Evolutionary conservation across 2,888 invertebrate genomes (phyloP).

Genomic region (Noctua pronuba): DNA sequence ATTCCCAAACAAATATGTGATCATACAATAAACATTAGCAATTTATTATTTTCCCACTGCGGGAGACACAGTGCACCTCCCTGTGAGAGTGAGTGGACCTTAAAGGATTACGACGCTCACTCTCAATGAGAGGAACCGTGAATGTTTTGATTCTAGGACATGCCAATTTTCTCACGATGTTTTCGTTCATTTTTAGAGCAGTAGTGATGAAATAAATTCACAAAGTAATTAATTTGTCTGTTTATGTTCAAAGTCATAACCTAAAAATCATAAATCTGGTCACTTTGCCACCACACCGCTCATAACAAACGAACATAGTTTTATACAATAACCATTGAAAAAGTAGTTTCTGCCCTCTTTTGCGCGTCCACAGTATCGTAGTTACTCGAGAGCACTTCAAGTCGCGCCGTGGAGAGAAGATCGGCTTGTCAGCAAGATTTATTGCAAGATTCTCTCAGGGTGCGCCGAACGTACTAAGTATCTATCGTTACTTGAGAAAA

Average conservation of each 20-base stretch:
- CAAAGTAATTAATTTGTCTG: background rate
- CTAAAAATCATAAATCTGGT: background rate
- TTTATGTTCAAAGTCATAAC: background rate
- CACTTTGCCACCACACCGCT: background rate
- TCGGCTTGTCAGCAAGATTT: conserved; percentile 15
- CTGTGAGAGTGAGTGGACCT: background rate
- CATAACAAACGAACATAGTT: background rate
- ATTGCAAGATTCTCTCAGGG: background rate
- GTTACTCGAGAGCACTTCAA: background rate
- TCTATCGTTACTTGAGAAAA: background rate
- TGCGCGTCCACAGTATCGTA: background rate
- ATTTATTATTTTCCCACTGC: background rate
- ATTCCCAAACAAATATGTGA: background rate
- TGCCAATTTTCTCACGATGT: background rate
- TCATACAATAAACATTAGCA: background rate
- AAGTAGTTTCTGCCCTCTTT: background rate
- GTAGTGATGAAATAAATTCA: background rate
- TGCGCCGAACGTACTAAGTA: background rate
- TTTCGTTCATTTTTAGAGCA: background rate
- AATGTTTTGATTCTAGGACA: background rate
- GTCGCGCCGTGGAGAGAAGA: too few species aligned
- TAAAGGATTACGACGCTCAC: background rate
- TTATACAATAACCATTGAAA: background rate
- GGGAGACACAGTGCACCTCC: background rate
- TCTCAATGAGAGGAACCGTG: too few species aligned